Percentiles rank a stretch among this genome's conserved stretches.
Conservation (phyloP, 2,797 vertebrate genomes). For the Microtus obscurus region DNA sequence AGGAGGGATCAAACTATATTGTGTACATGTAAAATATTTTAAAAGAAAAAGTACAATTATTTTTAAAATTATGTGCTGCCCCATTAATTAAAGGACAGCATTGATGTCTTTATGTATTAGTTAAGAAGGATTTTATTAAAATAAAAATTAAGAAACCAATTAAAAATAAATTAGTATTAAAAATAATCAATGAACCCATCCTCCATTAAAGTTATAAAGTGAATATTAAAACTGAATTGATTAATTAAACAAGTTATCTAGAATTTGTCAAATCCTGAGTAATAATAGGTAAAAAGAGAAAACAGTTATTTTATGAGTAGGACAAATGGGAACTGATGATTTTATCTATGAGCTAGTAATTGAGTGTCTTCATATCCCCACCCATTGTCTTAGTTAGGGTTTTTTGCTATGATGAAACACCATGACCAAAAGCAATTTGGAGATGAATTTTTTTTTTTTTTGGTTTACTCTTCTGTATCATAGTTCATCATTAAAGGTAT, state of each 20-base stretch:
- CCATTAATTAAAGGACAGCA: not conserved
- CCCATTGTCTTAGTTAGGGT: too few species aligned
- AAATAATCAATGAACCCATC: not conserved
- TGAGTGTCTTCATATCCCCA: not conserved
- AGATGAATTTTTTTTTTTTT: not conserved
- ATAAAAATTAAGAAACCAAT: not conserved
- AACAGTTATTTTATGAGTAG: not conserved
- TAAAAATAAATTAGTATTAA: not conserved
- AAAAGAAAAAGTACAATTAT: not conserved
- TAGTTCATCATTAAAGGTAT: not conserved
- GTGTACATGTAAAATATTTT: not conserved
- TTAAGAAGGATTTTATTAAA: not conserved
- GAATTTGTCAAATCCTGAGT: not conserved
- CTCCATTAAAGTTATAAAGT: not conserved
- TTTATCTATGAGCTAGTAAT: conserved; percentile 8
- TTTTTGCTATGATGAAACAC: not conserved
- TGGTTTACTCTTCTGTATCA: not conserved
- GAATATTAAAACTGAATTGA: conserved; percentile 8
- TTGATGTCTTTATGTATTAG: not conserved
- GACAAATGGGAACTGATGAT: not conserved
- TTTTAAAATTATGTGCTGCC: not conserved
- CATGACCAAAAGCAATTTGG: not conserved
- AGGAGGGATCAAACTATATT: not conserved
- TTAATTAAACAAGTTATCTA: not conserved
- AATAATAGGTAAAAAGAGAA: not conserved